Evolutionary conservation across 2,888 invertebrate species (phyloP).

Genomic region (Acronicta alni): DNA sequence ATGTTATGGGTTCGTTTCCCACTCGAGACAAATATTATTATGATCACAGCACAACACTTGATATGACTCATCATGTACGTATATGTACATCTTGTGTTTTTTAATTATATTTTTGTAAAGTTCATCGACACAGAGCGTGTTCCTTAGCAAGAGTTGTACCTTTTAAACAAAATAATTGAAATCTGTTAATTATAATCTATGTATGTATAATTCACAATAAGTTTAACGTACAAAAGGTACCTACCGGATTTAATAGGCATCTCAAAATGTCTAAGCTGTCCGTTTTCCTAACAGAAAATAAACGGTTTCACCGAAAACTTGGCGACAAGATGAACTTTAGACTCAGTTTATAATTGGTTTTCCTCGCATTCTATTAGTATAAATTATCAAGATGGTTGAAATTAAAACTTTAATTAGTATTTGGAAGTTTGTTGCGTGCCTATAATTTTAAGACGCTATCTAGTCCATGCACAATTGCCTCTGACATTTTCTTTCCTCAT

Average conservation of each 20-base stretch:
- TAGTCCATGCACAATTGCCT: conserved; percentile 40
- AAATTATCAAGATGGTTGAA: conserved; percentile 49
- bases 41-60: no score
- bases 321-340: conserved; percentile 16
- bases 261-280: conserved; percentile 8
- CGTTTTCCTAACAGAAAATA: conserved; percentile 13
- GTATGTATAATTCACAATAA: conserved; percentile 13
- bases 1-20: no score
- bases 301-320: conserved; percentile 26
- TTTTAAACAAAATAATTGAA: no score
- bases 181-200: no score
- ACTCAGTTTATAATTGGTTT: conserved; percentile 38
- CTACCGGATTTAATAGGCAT: background rate
- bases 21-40: no score
- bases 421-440: conserved; percentile 31
- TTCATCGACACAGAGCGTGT: no score
- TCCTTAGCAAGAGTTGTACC: no score
- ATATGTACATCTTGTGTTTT: no score
- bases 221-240: conserved; percentile 8
- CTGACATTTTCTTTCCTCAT: conserved; percentile 41
- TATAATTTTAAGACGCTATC: conserved; percentile 40
- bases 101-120: no score
- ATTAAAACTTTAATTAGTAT: conserved; percentile 52
- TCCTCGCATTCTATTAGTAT: conserved; percentile 40
- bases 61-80: no score